phyloP scores from a whole-genome alignment of 2,888 invertebrate genomes.

The Pseudococcus viburni region DNA sequence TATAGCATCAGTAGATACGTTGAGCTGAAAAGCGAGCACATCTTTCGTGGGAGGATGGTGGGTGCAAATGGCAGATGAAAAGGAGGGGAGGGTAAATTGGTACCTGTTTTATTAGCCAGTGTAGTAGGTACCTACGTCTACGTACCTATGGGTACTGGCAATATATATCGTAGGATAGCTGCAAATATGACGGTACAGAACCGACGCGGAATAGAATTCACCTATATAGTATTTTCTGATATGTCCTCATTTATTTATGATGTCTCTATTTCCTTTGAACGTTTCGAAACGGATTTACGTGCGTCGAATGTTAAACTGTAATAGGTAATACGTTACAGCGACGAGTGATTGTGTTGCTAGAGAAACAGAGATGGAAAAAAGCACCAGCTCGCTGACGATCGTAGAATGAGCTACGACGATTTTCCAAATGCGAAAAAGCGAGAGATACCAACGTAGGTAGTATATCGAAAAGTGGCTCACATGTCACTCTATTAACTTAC shows the following conservation, averaged over 20 bases:
- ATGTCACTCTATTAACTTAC: constrained; percentile 2
- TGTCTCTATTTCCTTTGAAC: constrained; percentile 61
- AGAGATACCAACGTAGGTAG: not conserved
- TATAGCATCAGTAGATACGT: too few relatives aligned
- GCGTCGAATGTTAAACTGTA: constrained; percentile 55
- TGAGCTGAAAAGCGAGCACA: too few relatives aligned
- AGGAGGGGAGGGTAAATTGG: not conserved
- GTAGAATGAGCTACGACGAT: not conserved
- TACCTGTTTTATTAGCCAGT: constrained; percentile 14
- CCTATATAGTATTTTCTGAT: constrained; percentile 33
- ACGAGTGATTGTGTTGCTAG: not conserved
- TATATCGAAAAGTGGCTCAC: not conserved
- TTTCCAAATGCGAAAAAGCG: too few relatives aligned
- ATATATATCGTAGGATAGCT: not conserved
- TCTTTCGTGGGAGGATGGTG: too few relatives aligned
- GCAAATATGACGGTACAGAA: not conserved
- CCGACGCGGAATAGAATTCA: constrained; percentile 13
- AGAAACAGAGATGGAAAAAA: not conserved
- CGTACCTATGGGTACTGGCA: not conserved
- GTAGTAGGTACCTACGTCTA: not conserved
- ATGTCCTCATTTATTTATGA: constrained; percentile 64
- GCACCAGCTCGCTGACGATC: not conserved
- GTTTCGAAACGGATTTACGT: constrained; percentile 61
- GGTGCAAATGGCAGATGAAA: too few relatives aligned
- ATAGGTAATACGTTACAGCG: constrained; percentile 38